phyloP scores from a whole-genome alignment of 2,797 vertebrate genomes.

The Danio aesculapii region DNA sequence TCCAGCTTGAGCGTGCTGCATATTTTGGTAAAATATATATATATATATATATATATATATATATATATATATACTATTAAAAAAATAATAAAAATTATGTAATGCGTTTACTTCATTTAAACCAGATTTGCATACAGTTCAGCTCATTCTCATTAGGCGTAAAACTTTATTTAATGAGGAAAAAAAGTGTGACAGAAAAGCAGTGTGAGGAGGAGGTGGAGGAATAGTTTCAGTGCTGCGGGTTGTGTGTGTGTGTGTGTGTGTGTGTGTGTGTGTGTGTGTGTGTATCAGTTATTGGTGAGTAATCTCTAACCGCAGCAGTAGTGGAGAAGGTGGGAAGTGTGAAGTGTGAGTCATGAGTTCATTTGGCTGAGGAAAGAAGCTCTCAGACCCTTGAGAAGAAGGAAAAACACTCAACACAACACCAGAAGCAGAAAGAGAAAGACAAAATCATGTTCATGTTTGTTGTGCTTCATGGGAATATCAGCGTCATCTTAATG shows the following conservation, averaged over 20 bases:
- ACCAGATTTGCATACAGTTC: too few species aligned
- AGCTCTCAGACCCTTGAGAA: not conserved
- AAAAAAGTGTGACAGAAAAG: too few species aligned
- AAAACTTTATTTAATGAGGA: too few species aligned
- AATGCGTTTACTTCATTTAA: too few species aligned
- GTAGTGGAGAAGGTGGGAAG: constrained; percentile 11
- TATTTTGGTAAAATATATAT: too few species aligned
- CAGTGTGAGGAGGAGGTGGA: not conserved
- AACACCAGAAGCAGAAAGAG: not conserved
- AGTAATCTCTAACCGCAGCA: not conserved
- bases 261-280: not conserved
- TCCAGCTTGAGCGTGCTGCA: too few species aligned
- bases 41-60: too few species aligned
- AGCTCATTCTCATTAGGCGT: too few species aligned
- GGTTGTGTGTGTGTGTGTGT: not conserved
- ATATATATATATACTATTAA: too few species aligned
- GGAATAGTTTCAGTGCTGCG: too few species aligned
- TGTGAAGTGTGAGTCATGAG: constrained; percentile 20
- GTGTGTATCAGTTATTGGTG: not conserved
- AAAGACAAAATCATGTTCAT: not conserved
- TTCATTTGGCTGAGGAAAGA: constrained; percentile 10
- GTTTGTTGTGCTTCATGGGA: not conserved
- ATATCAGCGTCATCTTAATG: not conserved
- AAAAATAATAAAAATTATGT: too few species aligned
- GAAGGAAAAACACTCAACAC: not conserved